Evolutionary conservation across 2,113 vertebrate genomes (phyloP), one percentile per base, ranked within the genome.

Genomic region (Marcusenius ussheri): DNA sequence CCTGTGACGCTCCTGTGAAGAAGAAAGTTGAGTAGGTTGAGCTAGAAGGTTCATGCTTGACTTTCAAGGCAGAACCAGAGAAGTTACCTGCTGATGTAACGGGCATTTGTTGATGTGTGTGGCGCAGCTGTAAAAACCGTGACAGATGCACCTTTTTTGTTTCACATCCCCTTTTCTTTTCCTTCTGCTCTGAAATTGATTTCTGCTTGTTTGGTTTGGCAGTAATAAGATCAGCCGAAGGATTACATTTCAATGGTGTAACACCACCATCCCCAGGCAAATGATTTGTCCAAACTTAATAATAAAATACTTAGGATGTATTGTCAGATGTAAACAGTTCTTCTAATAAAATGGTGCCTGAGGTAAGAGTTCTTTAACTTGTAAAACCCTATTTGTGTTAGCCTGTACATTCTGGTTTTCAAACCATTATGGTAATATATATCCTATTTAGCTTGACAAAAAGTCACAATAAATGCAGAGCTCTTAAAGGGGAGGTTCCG

Each of bases 241-340:
- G 97, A 98, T 98, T 97, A 96, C 94, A 95, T 98, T 98, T 98
- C 97, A 97, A 96, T 96, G 97, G 97, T 96, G 97, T 96, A 97
- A 95, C 97, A 97, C 96, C 96, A 96, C 97, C 97, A 98, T 98
- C 98, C 98, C 96, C 97, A 97, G 98, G 98, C 97, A 98, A 99
- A 99, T 98, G 96, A 98, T 98, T 98, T 98, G 97, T 98, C 97
- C 97, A 97, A 97, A 97, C 97, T 97, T 98, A 98, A 98, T 98
- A 97, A 97, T 97, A 97, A 97, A 97, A 96, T 97, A 98, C 97
- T 98, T 98, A 97, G 97, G 96, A 97, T 97, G 96, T 96, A 98
- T 97, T 97, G 96, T 97, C 96, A 97, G 97, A 97, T 98, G 97
- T 98, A 97, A 98, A 98, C 97, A 98, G 96, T 95, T 96, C 97